Conservation (phyloP, 1,140 invertebrate genomes). For the silkworm (Bombyx mori) region ASM3026992v2 NC_085124.1:7295501-7296000, state of each 20-base stretch:
- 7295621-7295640: constrained; percentile 49
- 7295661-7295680: constrained; percentile 57
- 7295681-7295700: constrained; percentile 41
- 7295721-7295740: constrained; percentile 52
- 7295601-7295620: constrained; percentile 38
- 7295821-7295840: constrained; percentile 35
- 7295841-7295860: constrained; percentile 54
- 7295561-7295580: constrained; percentile 33
- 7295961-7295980: constrained; percentile 6
- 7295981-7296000: no score
- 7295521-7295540: constrained; percentile 67
- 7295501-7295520: constrained; percentile 70
- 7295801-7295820: constrained; percentile 48
- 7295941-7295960: constrained; percentile 5
- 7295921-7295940: constrained; percentile 23
- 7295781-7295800: constrained; percentile 30
- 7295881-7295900: constrained; percentile 41
- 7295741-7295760: constrained; percentile 36
- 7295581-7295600: constrained; percentile 52
- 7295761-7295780: constrained; percentile 23
- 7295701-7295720: constrained; percentile 48
- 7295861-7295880: constrained; percentile 56
- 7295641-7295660: constrained; percentile 70
- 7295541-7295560: constrained; percentile 69
- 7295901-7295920: constrained; percentile 14